Conservation (phyloP, 2,113 vertebrate species). For the Chaenogobius annularis region DNA sequence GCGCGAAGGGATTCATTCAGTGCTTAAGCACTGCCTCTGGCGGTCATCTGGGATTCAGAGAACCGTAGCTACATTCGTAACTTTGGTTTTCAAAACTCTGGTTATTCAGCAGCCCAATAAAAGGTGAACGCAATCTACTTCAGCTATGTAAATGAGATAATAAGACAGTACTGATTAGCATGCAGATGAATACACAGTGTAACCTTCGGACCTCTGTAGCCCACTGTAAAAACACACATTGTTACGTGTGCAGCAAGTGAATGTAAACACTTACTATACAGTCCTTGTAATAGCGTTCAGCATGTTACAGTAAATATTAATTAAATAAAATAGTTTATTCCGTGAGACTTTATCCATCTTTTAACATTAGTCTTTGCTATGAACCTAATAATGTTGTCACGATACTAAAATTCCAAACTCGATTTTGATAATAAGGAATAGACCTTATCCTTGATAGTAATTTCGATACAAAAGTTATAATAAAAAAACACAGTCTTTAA, state of each 20-base stretch:
- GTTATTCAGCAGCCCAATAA: neutral
- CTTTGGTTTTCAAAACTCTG: neutral
- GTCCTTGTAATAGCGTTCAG: neutral
- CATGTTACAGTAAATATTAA: neutral
- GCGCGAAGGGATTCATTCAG: too few species aligned
- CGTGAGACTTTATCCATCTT: too few species aligned
- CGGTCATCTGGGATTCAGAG: too few species aligned
- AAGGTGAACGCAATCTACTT: constrained; percentile 9
- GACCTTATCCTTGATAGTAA: too few species aligned
- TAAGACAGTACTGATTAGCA: constrained; percentile 21
- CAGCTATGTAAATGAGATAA: constrained; percentile 36
- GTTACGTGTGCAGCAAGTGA: constrained; percentile 2
- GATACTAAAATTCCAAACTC: too few species aligned
- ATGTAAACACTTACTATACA: constrained; percentile 6
- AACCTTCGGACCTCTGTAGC: constrained; percentile 30
- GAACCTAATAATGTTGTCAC: too few species aligned
- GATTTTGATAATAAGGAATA: too few species aligned
- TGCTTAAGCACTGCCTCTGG: too few species aligned
- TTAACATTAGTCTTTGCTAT: too few species aligned
- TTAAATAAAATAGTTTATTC: neutral
- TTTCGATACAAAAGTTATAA: too few species aligned
- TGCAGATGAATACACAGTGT: constrained; percentile 28
- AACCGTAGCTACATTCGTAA: too few species aligned
- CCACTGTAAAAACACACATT: constrained; percentile 17
- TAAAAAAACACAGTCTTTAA: too few species aligned